A percentile compares a stretch with the other conserved stretches of the same genome.
These are phyloP conservation scores for Limanda limanda DNA, from an alignment of 2,113 vertebrate genomes.

Conservation along the genomic window DNA sequence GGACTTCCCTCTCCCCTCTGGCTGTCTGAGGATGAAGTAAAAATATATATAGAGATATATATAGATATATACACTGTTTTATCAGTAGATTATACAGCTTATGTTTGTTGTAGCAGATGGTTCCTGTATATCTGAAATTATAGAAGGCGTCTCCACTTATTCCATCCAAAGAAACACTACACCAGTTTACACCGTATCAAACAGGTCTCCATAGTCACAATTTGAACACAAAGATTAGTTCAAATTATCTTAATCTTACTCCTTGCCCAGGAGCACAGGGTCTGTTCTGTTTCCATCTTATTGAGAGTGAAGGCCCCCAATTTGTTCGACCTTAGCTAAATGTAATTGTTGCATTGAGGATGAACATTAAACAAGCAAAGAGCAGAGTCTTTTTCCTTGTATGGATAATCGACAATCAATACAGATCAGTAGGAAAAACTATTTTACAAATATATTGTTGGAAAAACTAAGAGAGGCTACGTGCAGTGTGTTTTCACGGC, in stretches of 20 bases:
- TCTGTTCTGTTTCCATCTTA: slow-evolving; percentile 55
- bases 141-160: slow-evolving; percentile 9
- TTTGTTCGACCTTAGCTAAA: slow-evolving; percentile 14
- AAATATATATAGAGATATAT: no score
- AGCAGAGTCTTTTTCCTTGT: not conserved
- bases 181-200: slow-evolving; percentile 24
- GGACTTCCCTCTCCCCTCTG: slow-evolving; percentile 20
- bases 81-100: no score
- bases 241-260: slow-evolving; percentile 34
- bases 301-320: slow-evolving; percentile 44
- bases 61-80: no score
- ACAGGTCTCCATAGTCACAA: slow-evolving; percentile 32
- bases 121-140: not conserved
- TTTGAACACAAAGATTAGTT: slow-evolving; percentile 38
- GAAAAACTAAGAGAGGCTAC: slow-evolving; percentile 9
- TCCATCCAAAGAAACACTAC: slow-evolving; percentile 28
- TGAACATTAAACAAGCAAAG: slow-evolving; percentile 2
- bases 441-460: slow-evolving; percentile 2
- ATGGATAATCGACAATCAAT: slow-evolving; percentile 17
- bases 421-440: not conserved
- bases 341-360: slow-evolving; percentile 19
- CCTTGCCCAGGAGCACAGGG: slow-evolving; percentile 36
- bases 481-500: slow-evolving; percentile 12
- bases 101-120: not conserved
- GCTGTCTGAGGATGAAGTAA: not conserved